Conservation (phyloP, 1,140 invertebrate genomes). For the Neodiprion fabricii region DNA sequence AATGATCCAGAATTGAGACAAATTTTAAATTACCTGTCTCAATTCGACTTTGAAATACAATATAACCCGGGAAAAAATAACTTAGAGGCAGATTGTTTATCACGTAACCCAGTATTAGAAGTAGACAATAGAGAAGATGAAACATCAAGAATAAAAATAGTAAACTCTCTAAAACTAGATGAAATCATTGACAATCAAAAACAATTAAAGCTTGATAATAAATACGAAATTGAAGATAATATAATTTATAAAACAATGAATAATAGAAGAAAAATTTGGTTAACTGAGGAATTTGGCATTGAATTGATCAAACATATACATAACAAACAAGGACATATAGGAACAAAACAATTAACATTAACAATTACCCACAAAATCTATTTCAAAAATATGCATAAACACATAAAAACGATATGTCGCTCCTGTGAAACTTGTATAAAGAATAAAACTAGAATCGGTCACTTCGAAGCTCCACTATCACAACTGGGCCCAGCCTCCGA, state of each 20-base stretch:
- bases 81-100: constrained; percentile 27
- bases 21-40: background rate
- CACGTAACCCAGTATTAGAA: constrained; percentile 26
- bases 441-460: constrained; percentile 1
- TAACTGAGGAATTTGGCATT: constrained; percentile 29
- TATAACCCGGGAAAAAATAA: constrained; percentile 28
- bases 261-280: constrained; percentile 33
- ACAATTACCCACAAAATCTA: constrained; percentile 26
- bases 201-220: background rate
- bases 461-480: background rate
- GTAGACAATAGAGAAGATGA: background rate
- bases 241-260: constrained; percentile 30
- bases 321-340: constrained; percentile 23
- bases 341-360: constrained; percentile 25
- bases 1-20: background rate
- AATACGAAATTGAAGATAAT: background rate
- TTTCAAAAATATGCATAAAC: constrained; percentile 29
- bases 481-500: constrained; percentile 13
- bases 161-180: background rate
- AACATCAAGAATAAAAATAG: background rate
- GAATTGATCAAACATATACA: constrained; percentile 22
- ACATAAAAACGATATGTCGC: constrained; percentile 25
- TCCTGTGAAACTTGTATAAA: constrained; percentile 26
- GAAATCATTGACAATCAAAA: background rate
- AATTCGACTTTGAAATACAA: background rate